These are phyloP conservation scores for Campylomormyrus numenius DNA, from an alignment of 2,113 vertebrate genomes.

Conservation along the genomic window DNA sequence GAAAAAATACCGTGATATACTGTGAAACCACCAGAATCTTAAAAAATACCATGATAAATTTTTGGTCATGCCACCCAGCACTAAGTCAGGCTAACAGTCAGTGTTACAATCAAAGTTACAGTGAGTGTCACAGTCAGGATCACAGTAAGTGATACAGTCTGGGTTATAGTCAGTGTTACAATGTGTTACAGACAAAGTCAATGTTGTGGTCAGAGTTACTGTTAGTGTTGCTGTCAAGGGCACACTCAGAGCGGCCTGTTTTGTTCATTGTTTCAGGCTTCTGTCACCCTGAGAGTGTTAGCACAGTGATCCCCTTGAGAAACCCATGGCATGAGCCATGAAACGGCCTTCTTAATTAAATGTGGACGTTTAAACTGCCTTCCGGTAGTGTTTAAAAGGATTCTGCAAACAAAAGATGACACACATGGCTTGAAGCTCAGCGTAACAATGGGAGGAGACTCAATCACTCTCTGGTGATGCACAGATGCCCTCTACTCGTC, in stretches of 20 bases:
- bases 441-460: constrained; percentile 36
- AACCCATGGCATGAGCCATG: constrained; percentile 33
- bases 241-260: background rate
- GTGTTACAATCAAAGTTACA: background rate
- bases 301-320: constrained; percentile 27
- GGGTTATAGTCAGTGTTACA: background rate
- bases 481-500: constrained; percentile 32
- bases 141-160: background rate
- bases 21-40: background rate
- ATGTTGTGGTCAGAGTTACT: background rate
- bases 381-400: constrained; percentile 41
- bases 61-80: background rate
- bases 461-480: constrained; percentile 31
- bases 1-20: background rate
- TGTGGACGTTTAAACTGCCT: constrained; percentile 29
- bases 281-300: background rate
- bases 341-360: constrained; percentile 46
- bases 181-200: background rate
- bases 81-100: background rate
- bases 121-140: background rate
- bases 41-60: background rate
- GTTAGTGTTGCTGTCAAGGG: background rate
- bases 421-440: constrained; percentile 19
- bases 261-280: background rate
- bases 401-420: constrained; percentile 34